Percentiles rank a stretch among this genome's conserved stretches.
phyloP scores from a whole-genome alignment of 2,113 vertebrate species.

The Spilogale gracilis region DNA sequence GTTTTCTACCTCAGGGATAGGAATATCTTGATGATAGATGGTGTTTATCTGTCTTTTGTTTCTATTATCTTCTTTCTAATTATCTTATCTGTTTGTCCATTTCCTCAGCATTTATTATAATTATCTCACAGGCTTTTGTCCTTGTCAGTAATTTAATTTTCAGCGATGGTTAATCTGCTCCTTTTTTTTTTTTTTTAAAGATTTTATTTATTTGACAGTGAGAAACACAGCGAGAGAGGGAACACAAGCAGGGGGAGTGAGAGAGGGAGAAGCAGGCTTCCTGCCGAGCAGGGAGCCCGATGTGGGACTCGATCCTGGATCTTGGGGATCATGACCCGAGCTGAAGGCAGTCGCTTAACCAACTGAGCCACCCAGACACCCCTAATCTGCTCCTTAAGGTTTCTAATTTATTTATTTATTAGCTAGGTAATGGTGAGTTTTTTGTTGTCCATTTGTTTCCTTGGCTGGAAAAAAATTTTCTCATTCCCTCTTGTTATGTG shows the following conservation, averaged over 20 bases:
- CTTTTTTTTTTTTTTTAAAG: not conserved
- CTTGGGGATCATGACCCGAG: no score
- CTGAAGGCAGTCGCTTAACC: no score
- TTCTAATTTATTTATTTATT: constrained; percentile 39
- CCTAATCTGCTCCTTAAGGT: not conserved
- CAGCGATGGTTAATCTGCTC: not conserved
- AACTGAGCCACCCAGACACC: no score
- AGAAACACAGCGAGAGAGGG: no score
- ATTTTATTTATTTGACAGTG: no score
- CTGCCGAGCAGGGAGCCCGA: no score
- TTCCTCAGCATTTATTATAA: constrained; percentile 32
- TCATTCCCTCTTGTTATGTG: not conserved
- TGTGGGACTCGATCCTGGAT: no score
- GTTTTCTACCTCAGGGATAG: not conserved
- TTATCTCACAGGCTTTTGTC: not conserved
- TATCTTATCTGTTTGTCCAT: constrained; percentile 1
- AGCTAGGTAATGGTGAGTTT: not conserved
- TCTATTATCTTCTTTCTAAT: constrained; percentile 18
- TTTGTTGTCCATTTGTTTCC: constrained; percentile 32
- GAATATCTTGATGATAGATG: not conserved
- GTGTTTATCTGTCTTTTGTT: not conserved
- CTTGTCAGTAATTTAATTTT: constrained; percentile 52
- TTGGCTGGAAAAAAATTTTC: constrained; percentile 8
- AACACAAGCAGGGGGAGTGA: no score
- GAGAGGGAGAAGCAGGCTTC: no score